These are phyloP conservation scores for Eilema depressum DNA, from an alignment of 2,888 invertebrate genomes.

Conservation along the genomic window DNA sequence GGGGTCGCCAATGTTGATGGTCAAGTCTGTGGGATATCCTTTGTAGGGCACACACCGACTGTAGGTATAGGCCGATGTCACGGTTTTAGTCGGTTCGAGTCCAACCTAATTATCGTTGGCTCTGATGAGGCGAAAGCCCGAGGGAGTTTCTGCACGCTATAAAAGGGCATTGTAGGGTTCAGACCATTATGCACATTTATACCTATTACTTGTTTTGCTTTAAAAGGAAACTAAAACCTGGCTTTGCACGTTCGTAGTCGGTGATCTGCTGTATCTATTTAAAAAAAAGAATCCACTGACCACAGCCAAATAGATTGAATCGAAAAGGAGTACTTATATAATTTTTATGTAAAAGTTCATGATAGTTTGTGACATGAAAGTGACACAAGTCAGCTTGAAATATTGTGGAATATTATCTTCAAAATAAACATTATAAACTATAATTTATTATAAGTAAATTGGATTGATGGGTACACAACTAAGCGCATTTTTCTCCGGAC, in stretches of 20 bases:
- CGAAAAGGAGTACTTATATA: background rate
- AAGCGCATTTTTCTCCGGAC: slow-evolving; percentile 74
- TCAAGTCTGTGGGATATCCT: no score
- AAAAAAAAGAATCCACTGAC: background rate
- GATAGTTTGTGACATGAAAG: background rate
- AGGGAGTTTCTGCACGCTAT: no score
- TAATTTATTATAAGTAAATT: background rate
- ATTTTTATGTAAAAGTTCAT: background rate
- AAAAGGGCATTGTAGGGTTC: no score
- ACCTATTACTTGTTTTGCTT: no score
- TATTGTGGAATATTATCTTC: background rate
- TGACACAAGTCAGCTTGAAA: slow-evolving; percentile 6
- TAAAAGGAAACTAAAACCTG: background rate
- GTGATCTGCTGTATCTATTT: background rate
- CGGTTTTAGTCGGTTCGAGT: no score
- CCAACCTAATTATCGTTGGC: no score
- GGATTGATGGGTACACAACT: slow-evolving; percentile 80
- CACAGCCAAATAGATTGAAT: slow-evolving; percentile 9
- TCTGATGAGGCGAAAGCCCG: no score
- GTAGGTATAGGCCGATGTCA: no score
- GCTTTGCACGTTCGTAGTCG: background rate
- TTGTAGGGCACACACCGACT: no score
- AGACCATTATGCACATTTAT: no score
- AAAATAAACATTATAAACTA: background rate
- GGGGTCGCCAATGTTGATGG: no score